A percentile compares a stretch with the other conserved stretches of the same genome.
Evolutionary conservation across 2,797 vertebrate species (phyloP).

Genomic region (Acipenser ruthenus): DNA sequence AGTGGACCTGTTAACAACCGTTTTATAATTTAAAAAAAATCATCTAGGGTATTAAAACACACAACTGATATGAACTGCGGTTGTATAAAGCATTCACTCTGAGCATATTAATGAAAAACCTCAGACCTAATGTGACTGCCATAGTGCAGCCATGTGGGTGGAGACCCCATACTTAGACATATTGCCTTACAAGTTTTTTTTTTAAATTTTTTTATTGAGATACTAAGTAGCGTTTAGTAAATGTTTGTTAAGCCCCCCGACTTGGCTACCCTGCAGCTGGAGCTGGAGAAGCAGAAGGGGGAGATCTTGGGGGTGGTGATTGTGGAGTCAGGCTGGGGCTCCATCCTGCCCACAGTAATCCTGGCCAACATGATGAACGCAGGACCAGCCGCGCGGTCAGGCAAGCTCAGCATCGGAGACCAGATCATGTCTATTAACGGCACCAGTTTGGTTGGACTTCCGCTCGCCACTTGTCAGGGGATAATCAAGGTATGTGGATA

Average conservation of each 20-base stretch:
- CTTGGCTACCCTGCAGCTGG: conserved; percentile 54
- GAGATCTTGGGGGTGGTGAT: conserved; percentile 97
- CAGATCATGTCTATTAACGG: conserved; percentile 95
- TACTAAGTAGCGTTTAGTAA: background rate
- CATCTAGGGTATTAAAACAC: too few relatives aligned
- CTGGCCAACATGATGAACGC: conserved; percentile 93
- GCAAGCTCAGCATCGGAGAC: conserved; percentile 91
- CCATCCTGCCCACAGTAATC: conserved; percentile 94
- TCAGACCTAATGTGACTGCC: too few relatives aligned
- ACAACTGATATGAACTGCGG: too few relatives aligned
- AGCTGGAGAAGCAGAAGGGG: conserved; percentile 90
- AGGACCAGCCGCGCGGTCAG: conserved; percentile 85
- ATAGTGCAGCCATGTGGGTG: too few relatives aligned
- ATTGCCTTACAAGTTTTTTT: too few relatives aligned
- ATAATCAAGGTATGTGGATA: conserved; percentile 83
- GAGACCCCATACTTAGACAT: too few relatives aligned
- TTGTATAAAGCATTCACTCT: too few relatives aligned
- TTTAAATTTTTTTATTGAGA: too few relatives aligned
- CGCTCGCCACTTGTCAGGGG: conserved; percentile 88
- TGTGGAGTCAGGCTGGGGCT: conserved; percentile 97
- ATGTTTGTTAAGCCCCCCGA: background rate
- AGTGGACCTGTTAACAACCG: too few relatives aligned
- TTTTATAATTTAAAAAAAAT: too few relatives aligned
- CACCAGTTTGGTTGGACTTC: conserved; percentile 94
- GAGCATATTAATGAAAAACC: too few relatives aligned